Conservation (phyloP, 1,140 invertebrate species). For the Drosophila parvula region DNA sequence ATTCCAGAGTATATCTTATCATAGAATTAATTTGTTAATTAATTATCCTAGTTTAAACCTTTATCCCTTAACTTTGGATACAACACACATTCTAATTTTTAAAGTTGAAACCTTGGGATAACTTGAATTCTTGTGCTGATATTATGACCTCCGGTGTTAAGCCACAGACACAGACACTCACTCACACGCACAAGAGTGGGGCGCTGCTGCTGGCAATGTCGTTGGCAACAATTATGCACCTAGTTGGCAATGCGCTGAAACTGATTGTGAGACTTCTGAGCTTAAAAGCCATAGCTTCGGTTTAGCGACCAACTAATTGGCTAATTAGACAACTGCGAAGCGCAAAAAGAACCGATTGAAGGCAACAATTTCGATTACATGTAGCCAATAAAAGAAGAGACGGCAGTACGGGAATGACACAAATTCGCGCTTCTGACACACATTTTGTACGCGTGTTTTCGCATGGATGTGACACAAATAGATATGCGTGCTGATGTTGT, state of each 20-base stretch:
- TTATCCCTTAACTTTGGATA: no score
- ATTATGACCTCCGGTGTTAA: slow-evolving; percentile 11
- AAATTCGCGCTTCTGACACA: slow-evolving; percentile 24
- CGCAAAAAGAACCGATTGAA: slow-evolving; percentile 32
- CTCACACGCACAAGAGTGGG: slow-evolving; percentile 5
- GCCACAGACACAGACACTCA: background rate
- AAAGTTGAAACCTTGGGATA: background rate
- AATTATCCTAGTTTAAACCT: no score
- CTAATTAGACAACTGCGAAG: slow-evolving; percentile 54
- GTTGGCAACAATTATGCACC: slow-evolving; percentile 59
- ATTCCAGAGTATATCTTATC: no score
- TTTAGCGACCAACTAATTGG: slow-evolving; percentile 57
- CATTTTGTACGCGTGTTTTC: slow-evolving; percentile 17
- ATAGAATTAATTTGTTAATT: no score
- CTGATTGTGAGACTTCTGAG: slow-evolving; percentile 19
- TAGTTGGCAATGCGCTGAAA: slow-evolving; percentile 46
- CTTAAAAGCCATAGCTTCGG: slow-evolving; percentile 39
- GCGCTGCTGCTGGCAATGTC: slow-evolving; percentile 35
- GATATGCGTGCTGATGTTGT: slow-evolving; percentile 28
- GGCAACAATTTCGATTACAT: slow-evolving; percentile 45
- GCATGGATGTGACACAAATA: slow-evolving; percentile 38
- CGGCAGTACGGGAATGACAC: slow-evolving; percentile 8
- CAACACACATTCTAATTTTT: background rate
- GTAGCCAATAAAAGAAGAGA: slow-evolving; percentile 22
- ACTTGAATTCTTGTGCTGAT: slow-evolving; percentile 3